Percentiles rank a stretch among this genome's conserved stretches.
phyloP scores from a whole-genome alignment of 1,140 invertebrate species.

The Plutomurus gul region DNA sequence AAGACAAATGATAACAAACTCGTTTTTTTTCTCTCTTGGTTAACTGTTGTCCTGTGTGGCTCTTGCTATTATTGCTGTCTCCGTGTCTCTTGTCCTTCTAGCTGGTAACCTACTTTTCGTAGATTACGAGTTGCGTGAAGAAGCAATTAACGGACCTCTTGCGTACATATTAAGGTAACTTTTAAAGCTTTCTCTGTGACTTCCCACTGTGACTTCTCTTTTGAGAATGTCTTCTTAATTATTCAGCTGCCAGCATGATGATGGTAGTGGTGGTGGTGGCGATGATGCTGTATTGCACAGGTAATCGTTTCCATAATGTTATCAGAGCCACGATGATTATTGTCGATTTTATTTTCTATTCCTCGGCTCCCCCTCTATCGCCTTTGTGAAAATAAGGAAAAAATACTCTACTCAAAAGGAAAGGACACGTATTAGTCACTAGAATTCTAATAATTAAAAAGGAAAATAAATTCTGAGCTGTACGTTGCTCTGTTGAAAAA shows the following conservation, averaged over 20 bases:
- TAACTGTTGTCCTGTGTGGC: too few species aligned
- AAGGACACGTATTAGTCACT: too few species aligned
- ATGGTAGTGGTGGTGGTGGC: neutral
- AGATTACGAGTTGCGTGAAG: too few species aligned
- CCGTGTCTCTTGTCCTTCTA: too few species aligned
- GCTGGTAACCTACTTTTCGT: too few species aligned
- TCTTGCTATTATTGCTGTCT: neutral
- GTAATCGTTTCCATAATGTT: neutral
- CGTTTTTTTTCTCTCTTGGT: neutral
- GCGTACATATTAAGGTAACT: too few species aligned
- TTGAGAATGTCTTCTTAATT: neutral
- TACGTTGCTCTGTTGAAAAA: neutral
- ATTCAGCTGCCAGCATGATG: neutral
- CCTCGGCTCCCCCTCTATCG: too few species aligned
- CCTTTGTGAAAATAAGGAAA: too few species aligned
- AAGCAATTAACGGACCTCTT: too few species aligned
- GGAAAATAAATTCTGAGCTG: neutral
- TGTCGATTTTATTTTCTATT: neutral
- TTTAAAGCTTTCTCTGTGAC: too few species aligned
- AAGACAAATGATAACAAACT: neutral
- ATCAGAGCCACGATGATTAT: neutral
- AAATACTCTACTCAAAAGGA: too few species aligned
- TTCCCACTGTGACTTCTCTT: too few species aligned
- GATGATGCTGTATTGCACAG: neutral
- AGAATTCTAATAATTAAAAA: neutral